Conservation (phyloP, 2,797 vertebrate species). For the Chaunax sp. region DNA sequence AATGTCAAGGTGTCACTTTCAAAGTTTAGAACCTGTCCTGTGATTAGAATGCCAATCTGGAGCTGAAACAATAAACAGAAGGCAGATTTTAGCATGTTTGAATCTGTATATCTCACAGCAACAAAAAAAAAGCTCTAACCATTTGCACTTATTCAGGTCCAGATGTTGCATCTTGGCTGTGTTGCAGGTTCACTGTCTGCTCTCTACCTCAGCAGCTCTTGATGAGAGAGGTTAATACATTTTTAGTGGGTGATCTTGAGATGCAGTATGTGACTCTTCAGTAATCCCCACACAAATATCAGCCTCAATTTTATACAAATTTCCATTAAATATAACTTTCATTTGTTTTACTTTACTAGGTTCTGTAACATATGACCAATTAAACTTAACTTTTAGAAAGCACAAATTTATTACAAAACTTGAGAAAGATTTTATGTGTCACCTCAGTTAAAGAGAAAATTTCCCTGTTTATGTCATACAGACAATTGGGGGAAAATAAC, state of each 20-base stretch:
- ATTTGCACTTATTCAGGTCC: not conserved
- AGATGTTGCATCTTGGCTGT: not conserved
- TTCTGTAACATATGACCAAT: no score
- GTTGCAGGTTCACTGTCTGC: not conserved
- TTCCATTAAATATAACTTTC: no score
- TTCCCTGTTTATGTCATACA: not conserved
- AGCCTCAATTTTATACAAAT: not conserved
- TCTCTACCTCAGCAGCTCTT: not conserved
- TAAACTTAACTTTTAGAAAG: not conserved
- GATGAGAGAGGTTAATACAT: not conserved
- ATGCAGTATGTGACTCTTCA: constrained; percentile 20
- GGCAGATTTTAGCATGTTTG: not conserved
- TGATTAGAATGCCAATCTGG: not conserved
- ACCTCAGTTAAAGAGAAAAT: not conserved
- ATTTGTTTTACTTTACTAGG: no score
- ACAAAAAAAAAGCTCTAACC: not conserved
- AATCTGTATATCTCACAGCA: not conserved
- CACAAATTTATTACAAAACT: not conserved
- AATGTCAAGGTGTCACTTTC: constrained; percentile 40
- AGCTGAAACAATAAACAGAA: constrained; percentile 11
- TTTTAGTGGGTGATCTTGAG: not conserved
- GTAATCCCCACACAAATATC: constrained; percentile 4
- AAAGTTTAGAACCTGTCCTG: not conserved
- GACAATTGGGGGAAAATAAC: not conserved
- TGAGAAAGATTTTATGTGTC: not conserved